These are phyloP conservation scores for Taenaris catops DNA, from an alignment of 2,888 invertebrate genomes.

Conservation along the genomic window DNA sequence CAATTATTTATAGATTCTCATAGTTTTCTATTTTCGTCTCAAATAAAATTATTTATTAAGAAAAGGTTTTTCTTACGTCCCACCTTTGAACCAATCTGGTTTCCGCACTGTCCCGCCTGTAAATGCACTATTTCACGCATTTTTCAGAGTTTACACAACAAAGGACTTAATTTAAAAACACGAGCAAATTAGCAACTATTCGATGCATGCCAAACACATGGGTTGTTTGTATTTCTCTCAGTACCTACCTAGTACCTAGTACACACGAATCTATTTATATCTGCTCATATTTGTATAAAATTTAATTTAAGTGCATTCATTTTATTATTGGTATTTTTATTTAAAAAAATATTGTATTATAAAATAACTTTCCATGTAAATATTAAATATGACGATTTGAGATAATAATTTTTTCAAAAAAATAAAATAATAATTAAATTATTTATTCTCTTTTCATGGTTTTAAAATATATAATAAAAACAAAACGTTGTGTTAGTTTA, in stretches of 20 bases:
- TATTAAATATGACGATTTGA: no score
- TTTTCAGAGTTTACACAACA: slow-evolving; percentile 33
- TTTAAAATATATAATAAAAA: no score
- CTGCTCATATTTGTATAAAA: no score
- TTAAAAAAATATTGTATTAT: no score
- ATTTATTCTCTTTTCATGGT: no score
- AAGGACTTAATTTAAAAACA: slow-evolving; percentile 34
- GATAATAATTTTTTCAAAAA: no score
- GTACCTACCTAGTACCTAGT: neutral
- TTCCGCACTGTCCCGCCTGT: slow-evolving; percentile 94
- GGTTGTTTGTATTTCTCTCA: slow-evolving; percentile 6
- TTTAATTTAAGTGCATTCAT: no score
- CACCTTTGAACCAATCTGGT: slow-evolving; percentile 96
- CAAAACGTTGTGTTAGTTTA: no score
- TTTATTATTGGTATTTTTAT: no score
- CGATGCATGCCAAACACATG: slow-evolving; percentile 33
- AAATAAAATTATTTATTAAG: neutral
- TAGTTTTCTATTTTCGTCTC: slow-evolving; percentile 24
- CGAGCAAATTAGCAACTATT: slow-evolving; percentile 31
- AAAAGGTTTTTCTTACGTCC: slow-evolving; percentile 14
- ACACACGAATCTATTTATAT: no score
- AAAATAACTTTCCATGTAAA: no score
- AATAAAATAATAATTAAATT: no score
- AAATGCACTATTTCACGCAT: slow-evolving; percentile 97
- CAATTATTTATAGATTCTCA: slow-evolving; percentile 29